These are phyloP conservation scores for Brachypalpus laphriformis DNA, from an alignment of 2,888 invertebrate species.

Conservation along the genomic window DNA sequence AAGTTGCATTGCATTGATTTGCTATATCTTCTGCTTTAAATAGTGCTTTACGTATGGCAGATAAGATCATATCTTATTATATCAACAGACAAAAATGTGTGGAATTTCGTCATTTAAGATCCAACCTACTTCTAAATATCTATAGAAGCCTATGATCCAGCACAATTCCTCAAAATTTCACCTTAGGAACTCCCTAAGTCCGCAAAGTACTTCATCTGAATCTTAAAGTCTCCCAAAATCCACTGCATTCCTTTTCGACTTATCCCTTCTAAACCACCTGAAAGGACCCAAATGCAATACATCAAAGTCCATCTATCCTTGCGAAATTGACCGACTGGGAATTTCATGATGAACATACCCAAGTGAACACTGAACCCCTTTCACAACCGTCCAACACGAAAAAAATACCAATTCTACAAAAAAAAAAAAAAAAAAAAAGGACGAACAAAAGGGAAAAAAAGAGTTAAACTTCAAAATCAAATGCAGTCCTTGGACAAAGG, in stretches of 20 bases:
- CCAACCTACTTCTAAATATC: neutral
- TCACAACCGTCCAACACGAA: constrained; percentile 22
- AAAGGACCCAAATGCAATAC: constrained; percentile 61
- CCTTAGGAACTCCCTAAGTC: neutral
- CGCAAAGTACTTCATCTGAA: constrained; percentile 2
- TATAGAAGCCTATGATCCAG: neutral
- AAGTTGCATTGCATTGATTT: no score
- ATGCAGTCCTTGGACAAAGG: constrained; percentile 73
- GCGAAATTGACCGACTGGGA: constrained; percentile 74
- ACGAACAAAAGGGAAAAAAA: neutral
- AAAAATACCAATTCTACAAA: constrained; percentile 39
- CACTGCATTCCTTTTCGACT: constrained; percentile 13
- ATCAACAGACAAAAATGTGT: no score
- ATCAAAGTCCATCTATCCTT: constrained; percentile 74
- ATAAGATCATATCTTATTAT: no score
- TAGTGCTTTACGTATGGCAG: no score
- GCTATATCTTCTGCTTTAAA: no score
- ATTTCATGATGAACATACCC: constrained; percentile 74
- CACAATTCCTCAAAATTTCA: neutral
- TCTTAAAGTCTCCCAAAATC: constrained; percentile 14
- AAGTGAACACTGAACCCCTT: constrained; percentile 65
- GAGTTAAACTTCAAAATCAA: constrained; percentile 60
- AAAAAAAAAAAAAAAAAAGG: constrained; percentile 7
- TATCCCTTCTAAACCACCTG: constrained; percentile 8
- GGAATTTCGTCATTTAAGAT: no score